phyloP scores from a whole-genome alignment of 1,140 invertebrate species.

The Druon quercuslanigerum region DNA sequence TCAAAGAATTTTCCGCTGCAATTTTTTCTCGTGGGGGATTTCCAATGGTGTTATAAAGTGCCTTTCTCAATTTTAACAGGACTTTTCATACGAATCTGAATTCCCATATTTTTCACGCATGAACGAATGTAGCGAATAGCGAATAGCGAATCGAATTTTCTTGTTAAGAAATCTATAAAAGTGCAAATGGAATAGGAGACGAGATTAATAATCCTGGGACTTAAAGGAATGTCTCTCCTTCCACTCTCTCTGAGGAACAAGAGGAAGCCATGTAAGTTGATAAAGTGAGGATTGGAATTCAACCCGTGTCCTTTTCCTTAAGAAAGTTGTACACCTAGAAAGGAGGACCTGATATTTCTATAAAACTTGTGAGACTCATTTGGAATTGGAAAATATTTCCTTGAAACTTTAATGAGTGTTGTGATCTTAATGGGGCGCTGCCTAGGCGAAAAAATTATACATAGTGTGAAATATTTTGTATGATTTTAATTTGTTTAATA shows the following conservation, averaged over 20 bases:
- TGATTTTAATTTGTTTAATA: no score
- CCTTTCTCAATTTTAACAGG: background rate
- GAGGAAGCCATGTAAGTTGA: slow-evolving; percentile 13
- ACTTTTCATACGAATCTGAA: slow-evolving; percentile 7
- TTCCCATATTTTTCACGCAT: background rate
- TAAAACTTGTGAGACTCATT: background rate
- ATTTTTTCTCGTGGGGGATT: background rate
- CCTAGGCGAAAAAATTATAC: no score
- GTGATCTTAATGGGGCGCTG: no score
- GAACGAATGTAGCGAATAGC: background rate
- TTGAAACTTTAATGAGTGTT: no score
- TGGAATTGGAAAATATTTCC: no score
- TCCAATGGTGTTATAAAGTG: background rate
- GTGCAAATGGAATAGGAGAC: background rate
- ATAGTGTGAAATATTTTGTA: no score
- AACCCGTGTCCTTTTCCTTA: background rate
- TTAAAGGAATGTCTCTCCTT: background rate
- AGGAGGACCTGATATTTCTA: background rate
- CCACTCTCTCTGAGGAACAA: background rate
- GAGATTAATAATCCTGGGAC: slow-evolving; percentile 5
- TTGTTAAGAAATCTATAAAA: background rate
- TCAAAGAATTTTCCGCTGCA: background rate
- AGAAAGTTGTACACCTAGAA: background rate
- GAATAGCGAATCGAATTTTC: background rate
- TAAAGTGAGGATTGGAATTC: background rate